Percentiles rank a stretch among this genome's conserved stretches.
Conservation (phyloP, 2,797 vertebrate species). For the Aeoliscus strigatus region DNA sequence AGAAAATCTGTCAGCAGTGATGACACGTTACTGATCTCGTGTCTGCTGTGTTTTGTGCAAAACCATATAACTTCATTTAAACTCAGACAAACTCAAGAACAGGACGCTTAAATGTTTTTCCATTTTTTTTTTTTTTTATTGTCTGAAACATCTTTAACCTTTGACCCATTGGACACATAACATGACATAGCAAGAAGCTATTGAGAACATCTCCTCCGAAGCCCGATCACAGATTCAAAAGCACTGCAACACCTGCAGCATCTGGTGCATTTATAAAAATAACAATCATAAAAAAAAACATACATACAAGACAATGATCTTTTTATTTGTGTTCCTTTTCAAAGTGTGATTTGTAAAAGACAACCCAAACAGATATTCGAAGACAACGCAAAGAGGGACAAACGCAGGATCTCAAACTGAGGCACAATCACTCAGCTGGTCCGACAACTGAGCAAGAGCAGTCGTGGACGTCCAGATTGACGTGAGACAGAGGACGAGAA, state of each 20-base stretch:
- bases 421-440: slow-evolving; percentile 59
- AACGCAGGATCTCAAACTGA: slow-evolving; percentile 61
- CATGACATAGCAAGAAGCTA: slow-evolving; percentile 66
- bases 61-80: slow-evolving; percentile 28
- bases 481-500: slow-evolving; percentile 31
- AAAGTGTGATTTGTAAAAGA: slow-evolving; percentile 65
- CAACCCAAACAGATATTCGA: slow-evolving; percentile 42
- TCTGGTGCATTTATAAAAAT: slow-evolving; percentile 70
- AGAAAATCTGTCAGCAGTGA: no score
- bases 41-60: no score
- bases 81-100: slow-evolving; percentile 20
- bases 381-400: slow-evolving; percentile 54
- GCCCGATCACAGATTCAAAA: slow-evolving; percentile 73
- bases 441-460: slow-evolving; percentile 37
- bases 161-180: slow-evolving; percentile 70
- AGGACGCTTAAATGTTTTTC: slow-evolving; percentile 40
- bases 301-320: slow-evolving; percentile 59
- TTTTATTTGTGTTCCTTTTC: slow-evolving; percentile 43
- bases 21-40: no score
- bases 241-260: slow-evolving; percentile 63
- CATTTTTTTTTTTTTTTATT: slow-evolving; percentile 77
- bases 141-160: slow-evolving; percentile 70
- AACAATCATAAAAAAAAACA: slow-evolving; percentile 75
- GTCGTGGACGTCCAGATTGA: slow-evolving; percentile 29
- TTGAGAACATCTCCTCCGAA: slow-evolving; percentile 70